Evolutionary conservation across 30 jellyfish, hydroid and myxozoan genomes (phyloP), one percentile per base, ranked within the genome.

Genomic region (Hydractinia echinata): DNA sequence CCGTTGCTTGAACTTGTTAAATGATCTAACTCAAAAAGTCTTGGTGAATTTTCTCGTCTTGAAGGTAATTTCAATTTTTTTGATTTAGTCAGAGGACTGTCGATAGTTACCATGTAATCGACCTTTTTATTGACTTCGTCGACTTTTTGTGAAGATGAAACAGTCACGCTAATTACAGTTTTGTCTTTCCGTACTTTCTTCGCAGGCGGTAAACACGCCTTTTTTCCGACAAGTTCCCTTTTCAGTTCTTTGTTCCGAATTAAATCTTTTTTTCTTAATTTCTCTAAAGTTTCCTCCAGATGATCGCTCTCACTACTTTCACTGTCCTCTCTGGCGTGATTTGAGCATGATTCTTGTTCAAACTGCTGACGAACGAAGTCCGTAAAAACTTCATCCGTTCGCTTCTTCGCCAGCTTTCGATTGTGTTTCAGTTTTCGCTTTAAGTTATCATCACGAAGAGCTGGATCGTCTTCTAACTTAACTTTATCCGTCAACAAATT

Each of bases 401-500:
- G 86, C 44, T 66, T 20, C 61, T 81, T 83, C 6, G 96, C 85
- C n/a, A 86, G 84, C 79, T 81, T 87, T 74, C 82, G 77, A 74
- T 93, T 93, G 15, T 56, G 70, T 55, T 93, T 93, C 53, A 93
- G 82, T 76, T 87, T 88, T 61, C 83, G 53, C 55, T 68, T 84
- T 30, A 93, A 81, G 10, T 60, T 81, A 11, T 14, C 69, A 71
- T 93, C 96, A 54, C 54, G 39, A 39, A 71, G 15, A 4, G 99
- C 99, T 8, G 99, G 99, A 66, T 93, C 99, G 6, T 81, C 95
- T 4, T 74, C 67, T 7, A 10, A n/a, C 9, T 52, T 49, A 21
- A 70, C 88, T 15, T 19, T 58, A 61, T 93, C 99, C 67, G 95
- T 81, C 16, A 86, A 83, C 58, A 61, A 76, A 30, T 79, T 72